Percentiles rank a stretch among this genome's conserved stretches.
Evolutionary conservation across 2,888 invertebrate species (phyloP).

Genomic region (Mesoligia furuncula): DNA sequence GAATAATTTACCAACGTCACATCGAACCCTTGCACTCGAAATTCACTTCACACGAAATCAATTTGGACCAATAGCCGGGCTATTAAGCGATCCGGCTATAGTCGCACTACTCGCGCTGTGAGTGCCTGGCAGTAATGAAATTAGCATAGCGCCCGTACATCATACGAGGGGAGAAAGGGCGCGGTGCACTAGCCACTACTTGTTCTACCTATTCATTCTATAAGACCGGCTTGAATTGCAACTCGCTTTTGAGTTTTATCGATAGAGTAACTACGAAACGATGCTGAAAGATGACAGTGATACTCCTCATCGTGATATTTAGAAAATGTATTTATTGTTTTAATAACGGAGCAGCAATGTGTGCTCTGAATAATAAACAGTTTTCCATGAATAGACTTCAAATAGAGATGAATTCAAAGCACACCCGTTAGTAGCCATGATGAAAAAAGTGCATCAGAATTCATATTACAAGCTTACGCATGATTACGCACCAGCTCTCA

Average conservation of each 20-base stretch:
- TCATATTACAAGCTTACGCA: conserved; percentile 43
- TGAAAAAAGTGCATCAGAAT: conserved; percentile 39
- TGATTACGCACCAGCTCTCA: conserved; percentile 44
- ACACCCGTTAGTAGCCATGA: conserved; percentile 23
- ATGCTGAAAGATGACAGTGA: not conserved
- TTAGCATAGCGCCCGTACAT: conserved; percentile 68
- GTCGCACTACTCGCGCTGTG: conserved; percentile 42
- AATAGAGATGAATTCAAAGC: conserved; percentile 34
- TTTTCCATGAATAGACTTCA: conserved; percentile 35
- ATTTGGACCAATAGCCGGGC: conserved; percentile 60
- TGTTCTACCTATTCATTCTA: conserved; percentile 23
- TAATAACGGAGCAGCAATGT: conserved; percentile 15
- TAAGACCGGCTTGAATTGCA: not conserved
- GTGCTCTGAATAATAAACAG: conserved; percentile 29
- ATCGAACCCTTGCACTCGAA: conserved; percentile 44
- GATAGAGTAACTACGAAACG: not conserved
- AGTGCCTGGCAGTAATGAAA: conserved; percentile 71
- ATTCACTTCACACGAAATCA: conserved; percentile 62
- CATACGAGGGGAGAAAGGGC: conserved; percentile 45
- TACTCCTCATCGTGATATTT: conserved; percentile 4
- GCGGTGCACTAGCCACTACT: conserved; percentile 40
- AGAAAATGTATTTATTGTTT: conserved; percentile 10
- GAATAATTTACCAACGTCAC: conserved; percentile 20
- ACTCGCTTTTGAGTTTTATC: conserved; percentile 1
- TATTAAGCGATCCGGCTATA: conserved; percentile 52